Evolutionary conservation across 64 coral and sea anemone genomes (phyloP).

Genomic region (Stichodactyla mertensii): DNA sequence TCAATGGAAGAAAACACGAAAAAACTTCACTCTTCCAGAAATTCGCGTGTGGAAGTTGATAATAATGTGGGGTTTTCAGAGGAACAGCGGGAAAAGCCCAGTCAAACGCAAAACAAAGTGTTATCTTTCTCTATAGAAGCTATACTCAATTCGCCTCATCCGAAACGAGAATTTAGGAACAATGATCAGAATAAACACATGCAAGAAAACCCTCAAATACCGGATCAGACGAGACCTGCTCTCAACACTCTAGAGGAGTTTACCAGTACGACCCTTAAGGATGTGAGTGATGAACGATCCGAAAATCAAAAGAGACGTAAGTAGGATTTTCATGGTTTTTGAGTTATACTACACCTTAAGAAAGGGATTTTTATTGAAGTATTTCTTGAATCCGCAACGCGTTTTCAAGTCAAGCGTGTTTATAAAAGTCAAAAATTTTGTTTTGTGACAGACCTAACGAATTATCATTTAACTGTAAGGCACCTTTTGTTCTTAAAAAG

Average conservation of each 20-base stretch:
- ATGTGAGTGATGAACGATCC: constrained; percentile 13
- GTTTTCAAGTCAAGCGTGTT: constrained; percentile 1
- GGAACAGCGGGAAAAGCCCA: constrained; percentile 17
- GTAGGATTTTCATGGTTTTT: not conserved
- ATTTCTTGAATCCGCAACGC: not conserved
- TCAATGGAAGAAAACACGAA: constrained; percentile 48
- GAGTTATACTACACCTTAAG: not conserved
- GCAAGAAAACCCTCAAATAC: constrained; percentile 12
- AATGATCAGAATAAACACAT: constrained; percentile 13
- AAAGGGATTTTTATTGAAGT: not conserved
- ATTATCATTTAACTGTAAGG: constrained; percentile 2
- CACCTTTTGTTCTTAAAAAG: constrained; percentile 22
- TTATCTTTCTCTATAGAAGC: constrained; percentile 88
- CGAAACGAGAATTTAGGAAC: constrained; percentile 43
- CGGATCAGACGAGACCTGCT: constrained; percentile 13
- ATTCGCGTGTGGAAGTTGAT: constrained; percentile 12
- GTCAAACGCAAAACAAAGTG: constrained; percentile 45
- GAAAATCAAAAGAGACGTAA: not conserved
- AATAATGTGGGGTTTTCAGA: constrained; percentile 11
- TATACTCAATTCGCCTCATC: constrained; percentile 79
- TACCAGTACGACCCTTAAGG: constrained; percentile 42
- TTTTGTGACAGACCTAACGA: not conserved
- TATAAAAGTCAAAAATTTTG: not conserved
- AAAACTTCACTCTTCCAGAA: not conserved
- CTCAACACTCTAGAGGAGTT: constrained; percentile 54